Conservation (phyloP, 2,888 invertebrate species). For the Odontocolon sp. region DNA sequence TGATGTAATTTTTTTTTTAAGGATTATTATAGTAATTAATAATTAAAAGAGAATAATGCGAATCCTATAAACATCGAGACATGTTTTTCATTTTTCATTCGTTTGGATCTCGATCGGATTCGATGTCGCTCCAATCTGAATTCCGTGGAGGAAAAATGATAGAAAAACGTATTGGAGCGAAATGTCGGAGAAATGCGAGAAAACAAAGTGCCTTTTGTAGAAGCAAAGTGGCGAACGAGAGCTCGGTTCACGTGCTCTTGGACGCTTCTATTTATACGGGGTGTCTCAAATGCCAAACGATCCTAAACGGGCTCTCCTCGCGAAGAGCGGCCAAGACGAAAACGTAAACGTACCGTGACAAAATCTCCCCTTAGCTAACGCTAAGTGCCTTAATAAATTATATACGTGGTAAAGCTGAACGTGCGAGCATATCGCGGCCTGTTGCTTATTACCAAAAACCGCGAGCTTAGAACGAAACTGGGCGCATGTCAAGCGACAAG, state of each 20-base stretch:
- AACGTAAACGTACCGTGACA: slow-evolving; percentile 78
- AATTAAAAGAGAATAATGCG: too few relatives aligned
- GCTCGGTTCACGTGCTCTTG: background rate
- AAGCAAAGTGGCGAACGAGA: slow-evolving; percentile 66
- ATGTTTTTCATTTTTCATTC: too few relatives aligned
- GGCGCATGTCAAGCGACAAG: background rate
- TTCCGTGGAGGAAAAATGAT: slow-evolving; percentile 42
- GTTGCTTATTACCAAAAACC: slow-evolving; percentile 45
- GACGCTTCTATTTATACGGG: slow-evolving; percentile 78
- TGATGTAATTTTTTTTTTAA: too few relatives aligned
- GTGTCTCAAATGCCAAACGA: slow-evolving; percentile 78
- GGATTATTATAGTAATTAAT: too few relatives aligned
- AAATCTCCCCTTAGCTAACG: slow-evolving; percentile 68
- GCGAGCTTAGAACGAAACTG: background rate
- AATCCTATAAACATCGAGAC: too few relatives aligned
- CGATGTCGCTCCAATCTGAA: slow-evolving; percentile 7
- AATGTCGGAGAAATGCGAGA: background rate
- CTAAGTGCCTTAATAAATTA: slow-evolving; percentile 80
- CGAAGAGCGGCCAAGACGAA: slow-evolving; percentile 68
- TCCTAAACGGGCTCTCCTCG: slow-evolving; percentile 70
- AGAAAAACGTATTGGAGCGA: too few relatives aligned
- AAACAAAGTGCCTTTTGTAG: slow-evolving; percentile 78
- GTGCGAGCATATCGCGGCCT: slow-evolving; percentile 1
- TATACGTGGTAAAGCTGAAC: slow-evolving; percentile 45
- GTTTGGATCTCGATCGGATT: too few relatives aligned